Evolutionary conservation across 2,113 vertebrate genomes (phyloP), one percentile per base, ranked within the genome.

Genomic region (Psittacus erithacus): DNA sequence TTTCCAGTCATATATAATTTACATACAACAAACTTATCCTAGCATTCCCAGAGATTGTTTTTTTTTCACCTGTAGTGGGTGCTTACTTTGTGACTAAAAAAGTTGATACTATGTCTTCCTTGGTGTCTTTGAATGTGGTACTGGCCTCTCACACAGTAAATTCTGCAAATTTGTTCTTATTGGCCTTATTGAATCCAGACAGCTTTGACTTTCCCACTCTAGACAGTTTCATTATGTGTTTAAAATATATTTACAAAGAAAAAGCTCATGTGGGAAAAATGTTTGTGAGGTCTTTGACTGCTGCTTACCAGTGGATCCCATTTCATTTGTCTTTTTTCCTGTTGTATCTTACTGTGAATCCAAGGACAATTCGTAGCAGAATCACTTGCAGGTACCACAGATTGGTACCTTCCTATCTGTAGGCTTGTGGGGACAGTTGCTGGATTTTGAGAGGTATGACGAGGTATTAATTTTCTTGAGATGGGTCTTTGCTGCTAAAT

Each of bases 61-160:
- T 13, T 57, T 57, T 50, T 53, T 49, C 13, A 31, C 38, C 38
- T 31, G 46, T 53, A 28, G 31, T 38, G 44, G 62, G 64, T 70
- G 55, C 69, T 70, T 57, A 41, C 43, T 62, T 35, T 50, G 39
- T 73, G 68, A 27, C 57, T 62, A 16, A 55, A 91, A 11, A 43
- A 63, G 38, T 24, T 17, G 7, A 5, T 24, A 8, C 23, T 13
- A 1, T 39, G 15, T 52, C 43, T 74, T 83, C 38, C 49, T 52
- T 3, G 0, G 25, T 31, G 33, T 33, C 64, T 41, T 53, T 15
- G 49, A 65, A 33, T 29, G 15, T 49, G 11, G 63, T 46, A 1
- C 29, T 77, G 43, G 31, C 49, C 44, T 65, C 49, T 62, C 27
- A 4, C 24, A n/a, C 43, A 50, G 63, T 35, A 28, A 18, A 46